These are phyloP conservation scores for Ecdyonurus torrentis DNA, from an alignment of 2,888 invertebrate species.

Conservation along the genomic window DNA sequence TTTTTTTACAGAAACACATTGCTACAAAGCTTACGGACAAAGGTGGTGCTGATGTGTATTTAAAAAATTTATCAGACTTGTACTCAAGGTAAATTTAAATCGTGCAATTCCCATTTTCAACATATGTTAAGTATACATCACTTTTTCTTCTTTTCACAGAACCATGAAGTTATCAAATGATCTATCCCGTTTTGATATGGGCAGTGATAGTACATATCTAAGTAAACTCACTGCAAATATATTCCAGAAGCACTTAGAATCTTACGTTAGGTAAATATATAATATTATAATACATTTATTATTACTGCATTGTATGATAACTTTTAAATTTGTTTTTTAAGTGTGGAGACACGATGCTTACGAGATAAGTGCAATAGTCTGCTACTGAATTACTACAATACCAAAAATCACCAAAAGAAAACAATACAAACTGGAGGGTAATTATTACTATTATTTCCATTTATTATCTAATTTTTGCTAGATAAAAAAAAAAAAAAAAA, in stretches of 20 bases:
- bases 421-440: constrained; percentile 75
- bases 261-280: constrained; percentile 46
- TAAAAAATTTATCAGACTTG: constrained; percentile 73
- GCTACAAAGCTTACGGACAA: constrained; percentile 64
- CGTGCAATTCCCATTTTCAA: constrained; percentile 3
- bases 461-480: no score
- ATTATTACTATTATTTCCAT: constrained; percentile 19
- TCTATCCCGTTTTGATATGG: constrained; percentile 55
- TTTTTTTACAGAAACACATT: constrained; percentile 46
- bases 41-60: constrained; percentile 71
- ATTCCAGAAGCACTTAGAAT: constrained; percentile 60
- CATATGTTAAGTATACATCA: neutral
- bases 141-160: constrained; percentile 29
- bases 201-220: constrained; percentile 60
- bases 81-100: constrained; percentile 53
- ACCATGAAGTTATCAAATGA: constrained; percentile 59
- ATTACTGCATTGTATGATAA: constrained; percentile 6
- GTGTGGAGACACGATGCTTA: constrained; percentile 57
- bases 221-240: constrained; percentile 62
- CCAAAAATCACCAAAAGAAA: constrained; percentile 88
- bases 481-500: no score
- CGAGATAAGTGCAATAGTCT: constrained; percentile 58
- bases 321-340: constrained; percentile 19
- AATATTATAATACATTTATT: constrained; percentile 8
- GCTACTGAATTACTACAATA: constrained; percentile 74